These are phyloP conservation scores for Rhopalosiphum nymphaeae DNA, from an alignment of 2,888 invertebrate species.

Conservation along the genomic window DNA sequence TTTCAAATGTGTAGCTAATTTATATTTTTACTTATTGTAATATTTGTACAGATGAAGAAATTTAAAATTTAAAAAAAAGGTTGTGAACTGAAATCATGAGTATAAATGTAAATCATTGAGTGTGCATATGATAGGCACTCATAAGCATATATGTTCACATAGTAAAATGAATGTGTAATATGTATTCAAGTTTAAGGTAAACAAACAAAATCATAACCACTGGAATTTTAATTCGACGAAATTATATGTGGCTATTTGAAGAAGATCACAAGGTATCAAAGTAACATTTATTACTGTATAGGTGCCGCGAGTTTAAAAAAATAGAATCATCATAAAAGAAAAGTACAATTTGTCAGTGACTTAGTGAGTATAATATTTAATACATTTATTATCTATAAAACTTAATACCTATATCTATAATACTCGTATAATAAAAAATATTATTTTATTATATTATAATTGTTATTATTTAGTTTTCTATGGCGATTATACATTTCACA, in stretches of 20 bases:
- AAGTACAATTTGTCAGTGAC: too few relatives aligned
- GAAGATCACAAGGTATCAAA: background rate
- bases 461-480: constrained; percentile 28
- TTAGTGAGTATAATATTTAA: background rate
- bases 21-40: too few relatives aligned
- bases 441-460: background rate
- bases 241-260: background rate
- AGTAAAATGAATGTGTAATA: background rate
- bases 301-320: background rate
- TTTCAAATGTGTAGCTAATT: too few relatives aligned
- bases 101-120: background rate
- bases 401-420: background rate
- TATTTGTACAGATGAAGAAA: too few relatives aligned
- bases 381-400: too few relatives aligned
- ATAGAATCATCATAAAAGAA: background rate
- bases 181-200: background rate
- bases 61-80: too few relatives aligned
- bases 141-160: background rate
- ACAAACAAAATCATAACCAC: background rate
- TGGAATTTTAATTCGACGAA: background rate
- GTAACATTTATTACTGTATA: background rate
- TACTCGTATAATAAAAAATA: background rate
- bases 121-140: background rate
- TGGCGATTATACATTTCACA: background rate
- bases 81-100: background rate